These are phyloP conservation scores for Scelioninae gen. 2 DNA, from an alignment of 2,888 invertebrate species.

Conservation along the genomic window DNA sequence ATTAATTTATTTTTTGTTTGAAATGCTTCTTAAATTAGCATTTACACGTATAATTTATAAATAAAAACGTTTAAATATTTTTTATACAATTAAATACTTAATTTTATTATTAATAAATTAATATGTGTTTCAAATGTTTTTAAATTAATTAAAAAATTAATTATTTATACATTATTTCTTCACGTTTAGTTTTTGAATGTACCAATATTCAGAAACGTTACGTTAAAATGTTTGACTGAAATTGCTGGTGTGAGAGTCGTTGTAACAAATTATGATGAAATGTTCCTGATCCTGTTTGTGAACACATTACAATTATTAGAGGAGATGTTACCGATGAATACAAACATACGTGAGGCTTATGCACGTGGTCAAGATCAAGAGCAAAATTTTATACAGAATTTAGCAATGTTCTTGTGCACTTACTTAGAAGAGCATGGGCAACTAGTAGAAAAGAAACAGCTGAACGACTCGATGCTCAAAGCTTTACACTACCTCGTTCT, in stretches of 20 bases:
- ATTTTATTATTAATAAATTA: too few species aligned
- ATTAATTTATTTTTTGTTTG: conserved; percentile 8
- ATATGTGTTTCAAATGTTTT: too few species aligned
- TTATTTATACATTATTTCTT: conserved; percentile 13
- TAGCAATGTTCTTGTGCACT: conserved; percentile 97
- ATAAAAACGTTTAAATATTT: too few species aligned
- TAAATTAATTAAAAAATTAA: neutral
- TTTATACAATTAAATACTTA: neutral
- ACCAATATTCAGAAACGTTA: conserved; percentile 98
- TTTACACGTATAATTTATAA: too few species aligned
- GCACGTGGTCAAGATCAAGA: conserved; percentile 95
- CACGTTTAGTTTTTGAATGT: conserved; percentile 96
- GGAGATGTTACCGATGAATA: conserved; percentile 91
- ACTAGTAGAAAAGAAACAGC: conserved; percentile 88
- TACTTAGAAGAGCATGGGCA: conserved; percentile 97
- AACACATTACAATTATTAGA: conserved; percentile 95
- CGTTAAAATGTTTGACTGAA: conserved; percentile 98
- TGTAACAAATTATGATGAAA: conserved; percentile 92
- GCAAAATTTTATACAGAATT: conserved; percentile 98
- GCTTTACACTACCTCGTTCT: conserved; percentile 91
- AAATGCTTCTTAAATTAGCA: too few species aligned
- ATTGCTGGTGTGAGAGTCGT: conserved; percentile 96
- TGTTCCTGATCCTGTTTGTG: conserved; percentile 92
- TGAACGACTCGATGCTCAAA: conserved; percentile 86
- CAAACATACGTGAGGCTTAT: conserved; percentile 96